phyloP scores from a whole-genome alignment of 2,888 invertebrate species.

The Cerastoderma edule region DNA sequence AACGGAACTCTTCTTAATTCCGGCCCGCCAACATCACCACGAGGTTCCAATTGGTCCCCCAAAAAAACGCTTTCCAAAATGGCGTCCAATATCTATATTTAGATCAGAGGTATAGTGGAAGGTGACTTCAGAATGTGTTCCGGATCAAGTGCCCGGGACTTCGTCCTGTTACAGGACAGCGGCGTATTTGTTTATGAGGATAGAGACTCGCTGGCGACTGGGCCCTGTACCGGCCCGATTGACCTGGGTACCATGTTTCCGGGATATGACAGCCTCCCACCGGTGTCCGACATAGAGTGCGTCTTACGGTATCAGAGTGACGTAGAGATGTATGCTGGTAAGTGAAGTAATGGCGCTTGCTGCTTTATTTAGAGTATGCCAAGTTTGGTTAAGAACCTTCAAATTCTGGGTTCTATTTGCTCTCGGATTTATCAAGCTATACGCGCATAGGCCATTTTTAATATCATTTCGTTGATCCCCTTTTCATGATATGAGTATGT shows the following conservation, averaged over 20 bases:
- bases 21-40: too few species aligned
- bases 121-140: constrained; percentile 14
- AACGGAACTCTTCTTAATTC: too few species aligned
- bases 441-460: too few species aligned
- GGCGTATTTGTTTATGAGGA: constrained; percentile 46
- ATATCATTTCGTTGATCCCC: too few species aligned
- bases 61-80: too few species aligned
- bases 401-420: too few species aligned
- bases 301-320: constrained; percentile 11
- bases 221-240: constrained; percentile 32
- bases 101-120: constrained; percentile 13
- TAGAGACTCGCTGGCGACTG: constrained; percentile 16
- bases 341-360: too few species aligned
- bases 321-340: constrained; percentile 14
- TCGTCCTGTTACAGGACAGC: constrained; percentile 28
- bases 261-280: not conserved
- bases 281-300: constrained; percentile 3
- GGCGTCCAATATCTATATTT: not conserved
- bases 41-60: too few species aligned
- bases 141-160: constrained; percentile 13
- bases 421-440: too few species aligned
- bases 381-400: too few species aligned
- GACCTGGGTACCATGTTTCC: constrained; percentile 3
- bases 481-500: too few species aligned
- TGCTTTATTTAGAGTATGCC: too few species aligned